Evolutionary conservation across 2,888 invertebrate species (phyloP).

Genomic region (Xylota sylvarum): DNA sequence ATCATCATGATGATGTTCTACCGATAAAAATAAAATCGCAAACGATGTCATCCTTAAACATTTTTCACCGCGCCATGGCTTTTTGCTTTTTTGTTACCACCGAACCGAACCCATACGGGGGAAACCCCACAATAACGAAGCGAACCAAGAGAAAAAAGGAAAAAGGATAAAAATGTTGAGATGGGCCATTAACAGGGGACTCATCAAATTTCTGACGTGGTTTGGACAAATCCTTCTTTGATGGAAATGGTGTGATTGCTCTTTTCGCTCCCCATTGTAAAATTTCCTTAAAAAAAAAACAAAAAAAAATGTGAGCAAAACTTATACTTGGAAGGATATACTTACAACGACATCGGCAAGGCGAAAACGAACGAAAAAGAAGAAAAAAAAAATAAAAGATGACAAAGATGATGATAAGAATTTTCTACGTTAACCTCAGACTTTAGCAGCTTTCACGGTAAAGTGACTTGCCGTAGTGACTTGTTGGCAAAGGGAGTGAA

Average conservation of each 20-base stretch:
- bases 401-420: slow-evolving; percentile 75
- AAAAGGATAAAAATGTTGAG: slow-evolving; percentile 50
- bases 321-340: slow-evolving; percentile 19
- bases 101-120: slow-evolving; percentile 7
- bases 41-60: slow-evolving; percentile 66
- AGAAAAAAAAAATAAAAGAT: no score
- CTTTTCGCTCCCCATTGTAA: slow-evolving; percentile 46
- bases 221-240: slow-evolving; percentile 75
- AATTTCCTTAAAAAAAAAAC: slow-evolving; percentile 41
- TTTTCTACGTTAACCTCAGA: slow-evolving; percentile 72
- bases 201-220: slow-evolving; percentile 76
- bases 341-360: neutral
- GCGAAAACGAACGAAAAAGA: slow-evolving; percentile 15
- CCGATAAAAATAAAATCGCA: slow-evolving; percentile 61
- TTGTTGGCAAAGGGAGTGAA: slow-evolving; percentile 45
- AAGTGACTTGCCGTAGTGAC: slow-evolving; percentile 75
- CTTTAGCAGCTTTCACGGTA: slow-evolving; percentile 74
- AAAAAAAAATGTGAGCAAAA: slow-evolving; percentile 24
- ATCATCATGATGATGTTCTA: slow-evolving; percentile 70
- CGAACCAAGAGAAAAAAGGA: neutral
- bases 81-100: neutral
- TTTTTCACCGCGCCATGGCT: slow-evolving; percentile 23
- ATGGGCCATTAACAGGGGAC: slow-evolving; percentile 76
- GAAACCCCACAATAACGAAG: slow-evolving; percentile 9
- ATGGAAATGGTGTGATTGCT: slow-evolving; percentile 75